These are phyloP conservation scores for Porites evermanni DNA, from an alignment of 92 coral and sea anemone species.

Conservation along the genomic window DNA sequence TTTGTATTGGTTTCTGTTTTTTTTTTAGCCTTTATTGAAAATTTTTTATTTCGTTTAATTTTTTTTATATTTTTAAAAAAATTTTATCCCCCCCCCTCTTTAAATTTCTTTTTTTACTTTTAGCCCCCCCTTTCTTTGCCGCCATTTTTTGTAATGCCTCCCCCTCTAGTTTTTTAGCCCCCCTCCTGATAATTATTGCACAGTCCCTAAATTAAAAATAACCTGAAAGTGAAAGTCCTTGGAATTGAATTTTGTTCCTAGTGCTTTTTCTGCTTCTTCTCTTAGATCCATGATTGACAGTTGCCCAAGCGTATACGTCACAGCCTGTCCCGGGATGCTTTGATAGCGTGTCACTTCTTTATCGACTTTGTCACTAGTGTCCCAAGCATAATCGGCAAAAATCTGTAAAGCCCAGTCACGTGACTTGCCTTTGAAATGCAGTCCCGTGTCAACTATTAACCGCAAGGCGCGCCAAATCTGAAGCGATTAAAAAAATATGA, in stretches of 20 bases:
- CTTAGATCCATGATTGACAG: constrained; percentile 68
- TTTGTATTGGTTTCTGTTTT: no score
- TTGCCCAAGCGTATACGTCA: constrained; percentile 74
- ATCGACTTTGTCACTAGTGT: constrained; percentile 64
- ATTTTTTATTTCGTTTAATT: no score
- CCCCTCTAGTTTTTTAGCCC: no score
- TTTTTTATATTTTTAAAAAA: no score
- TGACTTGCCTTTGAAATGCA: constrained; percentile 77
- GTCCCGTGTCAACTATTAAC: constrained; percentile 65
- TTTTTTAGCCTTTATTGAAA: no score
- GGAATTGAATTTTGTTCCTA: constrained; percentile 57
- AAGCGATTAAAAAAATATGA: neutral
- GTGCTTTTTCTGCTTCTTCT: constrained; percentile 49
- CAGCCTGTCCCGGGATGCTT: constrained; percentile 85
- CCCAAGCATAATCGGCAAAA: constrained; percentile 80
- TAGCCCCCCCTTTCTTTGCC: no score
- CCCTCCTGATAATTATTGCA: no score
- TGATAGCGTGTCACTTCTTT: constrained; percentile 86
- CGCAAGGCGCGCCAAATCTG: constrained; percentile 84
- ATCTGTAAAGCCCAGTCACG: constrained; percentile 65
- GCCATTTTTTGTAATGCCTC: no score
- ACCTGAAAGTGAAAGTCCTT: constrained; percentile 83
- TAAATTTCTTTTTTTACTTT: no score
- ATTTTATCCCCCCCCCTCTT: no score
- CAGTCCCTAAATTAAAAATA: no score